phyloP scores from a whole-genome alignment of 2,113 vertebrate species.

The Melanotaenia duboulayi region DNA sequence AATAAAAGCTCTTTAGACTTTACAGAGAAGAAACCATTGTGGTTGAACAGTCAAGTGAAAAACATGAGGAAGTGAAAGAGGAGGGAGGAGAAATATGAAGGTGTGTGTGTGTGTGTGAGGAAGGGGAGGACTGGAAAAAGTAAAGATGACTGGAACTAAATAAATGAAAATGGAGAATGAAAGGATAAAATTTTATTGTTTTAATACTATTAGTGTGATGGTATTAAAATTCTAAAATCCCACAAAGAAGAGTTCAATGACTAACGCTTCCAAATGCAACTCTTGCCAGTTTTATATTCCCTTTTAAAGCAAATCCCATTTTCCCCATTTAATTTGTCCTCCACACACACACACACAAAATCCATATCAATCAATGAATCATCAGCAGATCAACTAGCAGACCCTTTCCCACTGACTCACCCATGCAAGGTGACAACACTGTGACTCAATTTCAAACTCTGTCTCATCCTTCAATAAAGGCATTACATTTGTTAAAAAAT shows the following conservation, averaged over 20 bases:
- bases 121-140: neutral
- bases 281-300: neutral
- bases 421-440: constrained; percentile 44
- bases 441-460: constrained; percentile 43
- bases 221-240: no score
- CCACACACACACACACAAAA: no score
- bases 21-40: constrained; percentile 20
- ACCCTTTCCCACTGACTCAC: constrained; percentile 40
- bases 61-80: constrained; percentile 35
- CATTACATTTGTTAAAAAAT: neutral
- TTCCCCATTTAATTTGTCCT: constrained; percentile 7
- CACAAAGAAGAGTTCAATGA: no score
- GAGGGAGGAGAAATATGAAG: neutral
- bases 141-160: neutral
- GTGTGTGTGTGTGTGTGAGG: neutral
- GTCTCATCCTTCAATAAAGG: constrained; percentile 18
- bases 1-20: constrained; percentile 40
- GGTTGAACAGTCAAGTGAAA: constrained; percentile 32
- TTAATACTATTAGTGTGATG: no score
- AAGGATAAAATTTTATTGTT: no score
- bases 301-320: neutral
- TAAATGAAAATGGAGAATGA: neutral
- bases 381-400: constrained; percentile 41
- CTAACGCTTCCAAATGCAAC: neutral
- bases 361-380: constrained; percentile 67